Base-by-base conservation (phyloP, 2,888 invertebrate species). In the Linnaemya tessellans region DNA sequence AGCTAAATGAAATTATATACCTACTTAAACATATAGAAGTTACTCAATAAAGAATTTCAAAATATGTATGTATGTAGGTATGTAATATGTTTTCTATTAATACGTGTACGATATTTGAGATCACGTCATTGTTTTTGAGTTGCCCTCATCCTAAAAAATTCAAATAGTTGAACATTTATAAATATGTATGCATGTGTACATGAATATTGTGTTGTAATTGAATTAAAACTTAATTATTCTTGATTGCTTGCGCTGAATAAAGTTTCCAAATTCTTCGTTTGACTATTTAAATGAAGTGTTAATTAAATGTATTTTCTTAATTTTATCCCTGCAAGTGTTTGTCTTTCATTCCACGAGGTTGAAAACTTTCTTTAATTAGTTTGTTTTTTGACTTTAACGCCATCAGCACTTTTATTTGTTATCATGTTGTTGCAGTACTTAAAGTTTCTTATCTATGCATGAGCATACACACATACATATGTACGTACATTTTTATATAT, bases 91-190 rank as follows among this genome's bases (percentile, higher is more conserved):
- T 60, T 70, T 54, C 22, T 13, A 7, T 11, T 15, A 62, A 67
- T n/a, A 70, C 18, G 25, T 35, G 15, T 43, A n/a, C 30, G 25
- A 46, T 51, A 58, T 51, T 43, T 3, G n/a, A 68, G 60, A 78
- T 78, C 73, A 71, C 71, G 65, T 75, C 75, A 84, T 75, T 70
- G 35, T 20, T 7, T 41, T 56, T 10, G 43, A 79, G 30, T 22
- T 77, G 35, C 20, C 11, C 18, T 60, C n/a, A 3, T 11, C 8
- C 3, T 25, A 54, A 71, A 46, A 3, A 43, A 30, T 15, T 15
- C n/a, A 64, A 74, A 9, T 49, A 51, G 30, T 11, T 41, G 13
- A 46, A 20, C 1, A 46, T 35, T 49, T 22, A 46, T 65, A 46
- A 1, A 46, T 43, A 38, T 9, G 8, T 62, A 22, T 7, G 35